phyloP scores from a whole-genome alignment of 2,113 vertebrate species.

The Dasyornis broadbenti region DNA sequence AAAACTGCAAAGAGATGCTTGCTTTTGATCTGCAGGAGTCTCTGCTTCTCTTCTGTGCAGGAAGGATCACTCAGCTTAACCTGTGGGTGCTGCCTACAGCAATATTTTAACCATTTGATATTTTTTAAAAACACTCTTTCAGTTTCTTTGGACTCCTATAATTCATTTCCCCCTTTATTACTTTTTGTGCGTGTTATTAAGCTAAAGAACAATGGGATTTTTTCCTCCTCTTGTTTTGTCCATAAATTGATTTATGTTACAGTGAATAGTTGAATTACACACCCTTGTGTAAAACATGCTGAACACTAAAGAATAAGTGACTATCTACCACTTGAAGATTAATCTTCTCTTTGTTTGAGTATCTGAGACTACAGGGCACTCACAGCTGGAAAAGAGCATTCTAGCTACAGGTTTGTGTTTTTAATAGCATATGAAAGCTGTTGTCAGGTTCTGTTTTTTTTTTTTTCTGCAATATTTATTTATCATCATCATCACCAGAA shows the following conservation, averaged over 20 bases:
- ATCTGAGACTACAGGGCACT: not conserved
- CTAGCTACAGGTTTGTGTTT: slow-evolving; percentile 20
- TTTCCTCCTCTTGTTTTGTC: not conserved
- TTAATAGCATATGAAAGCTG: not conserved
- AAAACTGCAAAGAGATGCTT: not conserved
- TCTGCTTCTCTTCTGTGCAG: not conserved
- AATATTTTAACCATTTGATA: not conserved
- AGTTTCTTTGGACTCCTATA: not conserved
- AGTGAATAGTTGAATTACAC: slow-evolving; percentile 12
- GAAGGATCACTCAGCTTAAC: not conserved
- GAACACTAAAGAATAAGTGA: slow-evolving; percentile 24
- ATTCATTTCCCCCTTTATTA: not conserved
- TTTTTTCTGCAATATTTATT: not conserved
- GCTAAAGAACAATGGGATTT: not conserved
- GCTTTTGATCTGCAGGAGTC: slow-evolving; percentile 10
- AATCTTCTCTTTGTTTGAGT: slow-evolving; percentile 35
- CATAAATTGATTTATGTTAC: slow-evolving; percentile 26
- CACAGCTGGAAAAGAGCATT: slow-evolving; percentile 18
- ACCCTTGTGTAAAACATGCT: slow-evolving; percentile 34
- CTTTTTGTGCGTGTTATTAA: not conserved
- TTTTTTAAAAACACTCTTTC: not conserved
- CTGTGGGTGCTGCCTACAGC: not conserved
- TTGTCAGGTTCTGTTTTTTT: not conserved
- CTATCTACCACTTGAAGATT: slow-evolving; percentile 30
- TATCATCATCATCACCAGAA: not conserved